Evolutionary conservation across 2,797 vertebrate species (phyloP).

Genomic region (Phoeniculus purpureus): DNA sequence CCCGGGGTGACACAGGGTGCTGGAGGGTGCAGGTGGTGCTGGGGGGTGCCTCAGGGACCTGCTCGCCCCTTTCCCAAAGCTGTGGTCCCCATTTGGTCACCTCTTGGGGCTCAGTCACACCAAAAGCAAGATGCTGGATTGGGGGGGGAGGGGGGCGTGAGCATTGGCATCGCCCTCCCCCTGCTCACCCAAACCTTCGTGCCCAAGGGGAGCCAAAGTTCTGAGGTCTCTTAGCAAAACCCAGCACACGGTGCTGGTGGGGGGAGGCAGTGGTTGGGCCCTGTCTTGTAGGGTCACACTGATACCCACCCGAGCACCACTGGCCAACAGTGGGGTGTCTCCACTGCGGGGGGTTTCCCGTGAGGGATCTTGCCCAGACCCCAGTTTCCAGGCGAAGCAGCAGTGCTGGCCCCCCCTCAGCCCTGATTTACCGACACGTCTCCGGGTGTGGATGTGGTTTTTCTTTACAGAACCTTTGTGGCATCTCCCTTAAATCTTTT

Average conservation of each 20-base stretch:
- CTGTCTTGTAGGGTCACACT: rapidly evolving
- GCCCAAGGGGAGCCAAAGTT: not conserved
- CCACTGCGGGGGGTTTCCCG: not conserved
- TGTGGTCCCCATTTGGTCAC: not conserved
- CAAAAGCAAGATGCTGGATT: not conserved
- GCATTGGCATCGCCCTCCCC: not conserved
- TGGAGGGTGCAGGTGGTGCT: too few species aligned
- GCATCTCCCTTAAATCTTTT: slow-evolving; percentile 51
- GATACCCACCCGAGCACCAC: not conserved
- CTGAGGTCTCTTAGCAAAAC: not conserved
- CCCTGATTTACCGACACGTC: not conserved
- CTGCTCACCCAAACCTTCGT: not conserved
- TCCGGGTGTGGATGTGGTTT: not conserved
- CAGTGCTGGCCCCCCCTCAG: not conserved
- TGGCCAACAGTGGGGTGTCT: not conserved
- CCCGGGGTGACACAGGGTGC: not conserved
- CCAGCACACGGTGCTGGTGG: not conserved
- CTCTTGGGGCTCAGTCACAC: not conserved
- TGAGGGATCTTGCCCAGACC: not conserved
- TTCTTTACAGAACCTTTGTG: slow-evolving; percentile 12
- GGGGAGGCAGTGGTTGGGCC: not conserved
- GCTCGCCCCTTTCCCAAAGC: not conserved
- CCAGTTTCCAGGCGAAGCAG: not conserved
- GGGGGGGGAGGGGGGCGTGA: not conserved
- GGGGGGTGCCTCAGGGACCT: not conserved